A percentile compares a stretch with the other conserved stretches of the same genome.
Evolutionary conservation across 2,113 vertebrate genomes (phyloP).

Genomic region (Oncorhynchus clarkii): DNA sequence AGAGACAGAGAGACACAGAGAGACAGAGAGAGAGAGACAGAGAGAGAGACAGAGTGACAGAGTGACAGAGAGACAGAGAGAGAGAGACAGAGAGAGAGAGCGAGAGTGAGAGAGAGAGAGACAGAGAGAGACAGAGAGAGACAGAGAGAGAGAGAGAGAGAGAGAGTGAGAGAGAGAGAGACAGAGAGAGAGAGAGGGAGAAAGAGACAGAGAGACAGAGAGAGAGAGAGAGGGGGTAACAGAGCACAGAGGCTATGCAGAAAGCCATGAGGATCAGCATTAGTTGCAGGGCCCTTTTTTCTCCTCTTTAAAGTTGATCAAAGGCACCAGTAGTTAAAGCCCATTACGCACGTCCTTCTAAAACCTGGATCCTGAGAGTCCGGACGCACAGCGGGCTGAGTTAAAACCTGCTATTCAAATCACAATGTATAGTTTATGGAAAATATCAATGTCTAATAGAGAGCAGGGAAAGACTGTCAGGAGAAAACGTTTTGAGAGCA

Average conservation of each 20-base stretch:
- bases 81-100: too few species aligned
- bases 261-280: constrained; percentile 72
- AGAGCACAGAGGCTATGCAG: constrained; percentile 56
- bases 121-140: too few species aligned
- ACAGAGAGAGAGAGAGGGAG: too few species aligned
- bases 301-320: constrained; percentile 78
- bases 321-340: constrained; percentile 75
- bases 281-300: constrained; percentile 73
- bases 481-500: constrained; percentile 48
- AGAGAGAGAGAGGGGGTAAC: not conserved
- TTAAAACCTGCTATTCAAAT: constrained; percentile 53
- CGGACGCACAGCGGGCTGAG: constrained; percentile 48
- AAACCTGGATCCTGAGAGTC: constrained; percentile 61
- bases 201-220: too few species aligned
- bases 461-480: constrained; percentile 19
- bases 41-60: too few species aligned
- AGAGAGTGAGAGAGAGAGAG: too few species aligned
- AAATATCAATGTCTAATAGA: constrained; percentile 48
- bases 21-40: too few species aligned
- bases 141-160: too few species aligned
- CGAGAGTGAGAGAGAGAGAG: too few species aligned
- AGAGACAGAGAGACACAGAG: too few species aligned
- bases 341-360: constrained; percentile 71
- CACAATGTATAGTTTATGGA: constrained; percentile 39
- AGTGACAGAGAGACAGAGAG: too few species aligned